These are phyloP conservation scores for Helicoverpa armigera DNA, from an alignment of 1,140 invertebrate species.

Conservation along the genomic window DNA sequence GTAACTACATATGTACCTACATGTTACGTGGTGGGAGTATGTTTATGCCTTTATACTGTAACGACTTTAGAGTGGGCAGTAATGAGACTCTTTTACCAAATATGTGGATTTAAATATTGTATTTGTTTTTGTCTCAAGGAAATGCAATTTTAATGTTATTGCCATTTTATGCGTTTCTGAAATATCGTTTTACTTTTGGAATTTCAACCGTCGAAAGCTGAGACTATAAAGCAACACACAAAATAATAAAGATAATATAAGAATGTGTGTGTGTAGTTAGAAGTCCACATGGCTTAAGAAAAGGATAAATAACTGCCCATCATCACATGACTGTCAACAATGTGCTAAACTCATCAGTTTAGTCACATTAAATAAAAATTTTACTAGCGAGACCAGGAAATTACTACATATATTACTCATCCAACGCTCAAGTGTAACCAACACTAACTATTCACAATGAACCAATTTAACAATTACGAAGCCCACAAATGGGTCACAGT, in stretches of 20 bases:
- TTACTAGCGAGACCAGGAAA: neutral
- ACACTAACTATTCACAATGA: constrained; percentile 22
- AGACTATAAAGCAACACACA: no score
- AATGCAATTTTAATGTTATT: neutral
- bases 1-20: neutral
- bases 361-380: neutral
- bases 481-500: constrained; percentile 53
- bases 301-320: no score
- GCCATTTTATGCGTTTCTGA: no score
- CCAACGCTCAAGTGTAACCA: neutral
- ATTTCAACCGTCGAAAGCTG: no score
- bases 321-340: no score
- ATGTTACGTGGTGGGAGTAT: neutral
- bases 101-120: neutral
- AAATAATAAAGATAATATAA: no score
- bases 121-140: neutral
- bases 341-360: no score
- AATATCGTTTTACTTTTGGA: no score
- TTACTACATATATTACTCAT: neutral
- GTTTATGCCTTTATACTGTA: constrained; percentile 9
- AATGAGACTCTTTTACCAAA: neutral
- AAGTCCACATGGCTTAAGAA: no score
- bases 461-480: constrained; percentile 37
- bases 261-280: no score
- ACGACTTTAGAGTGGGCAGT: neutral